Conservation (phyloP, 2,888 invertebrate species). For the Drosophila melanosoma region DNA sequence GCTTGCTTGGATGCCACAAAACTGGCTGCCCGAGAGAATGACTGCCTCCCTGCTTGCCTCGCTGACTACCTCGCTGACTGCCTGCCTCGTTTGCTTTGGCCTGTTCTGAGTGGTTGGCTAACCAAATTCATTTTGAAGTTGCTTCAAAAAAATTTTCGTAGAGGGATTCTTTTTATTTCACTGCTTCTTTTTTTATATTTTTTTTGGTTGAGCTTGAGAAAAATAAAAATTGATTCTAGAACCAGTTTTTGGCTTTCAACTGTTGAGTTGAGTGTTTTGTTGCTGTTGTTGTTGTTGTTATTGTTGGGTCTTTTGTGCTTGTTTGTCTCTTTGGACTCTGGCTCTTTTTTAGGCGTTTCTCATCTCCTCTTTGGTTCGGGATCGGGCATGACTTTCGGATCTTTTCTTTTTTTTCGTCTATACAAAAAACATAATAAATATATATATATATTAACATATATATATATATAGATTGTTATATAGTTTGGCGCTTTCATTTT, state of each 20-base stretch:
- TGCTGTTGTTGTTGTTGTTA: slow-evolving; percentile 15
- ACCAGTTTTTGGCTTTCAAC: slow-evolving; percentile 67
- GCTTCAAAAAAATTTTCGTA: slow-evolving; percentile 72
- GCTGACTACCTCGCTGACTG: slow-evolving; percentile 24
- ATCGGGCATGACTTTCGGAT: slow-evolving; percentile 32
- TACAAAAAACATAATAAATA: slow-evolving; percentile 22
- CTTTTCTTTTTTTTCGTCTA: slow-evolving; percentile 27
- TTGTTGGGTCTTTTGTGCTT: slow-evolving; percentile 45
- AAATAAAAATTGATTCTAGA: slow-evolving; percentile 80
- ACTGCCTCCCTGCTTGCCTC: slow-evolving; percentile 1
- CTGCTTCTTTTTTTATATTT: slow-evolving; percentile 23
- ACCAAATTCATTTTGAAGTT: slow-evolving; percentile 77
- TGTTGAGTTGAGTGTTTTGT: slow-evolving; percentile 12
- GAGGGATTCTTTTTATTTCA: slow-evolving; percentile 56
- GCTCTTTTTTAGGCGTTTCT: slow-evolving; percentile 51
- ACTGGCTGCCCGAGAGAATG: slow-evolving; percentile 35
- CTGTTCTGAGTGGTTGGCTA: slow-evolving; percentile 46
- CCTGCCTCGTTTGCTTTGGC: slow-evolving; percentile 19
- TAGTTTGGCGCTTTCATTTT: slow-evolving; percentile 67
- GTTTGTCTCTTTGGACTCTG: slow-evolving; percentile 35
- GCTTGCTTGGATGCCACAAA: slow-evolving; percentile 54
- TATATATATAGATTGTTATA: background rate
- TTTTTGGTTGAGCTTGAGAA: slow-evolving; percentile 67
- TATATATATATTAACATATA: background rate
- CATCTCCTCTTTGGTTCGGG: slow-evolving; percentile 39